Conservation (phyloP, 2,113 vertebrate species). For the Neogale vison region DNA sequence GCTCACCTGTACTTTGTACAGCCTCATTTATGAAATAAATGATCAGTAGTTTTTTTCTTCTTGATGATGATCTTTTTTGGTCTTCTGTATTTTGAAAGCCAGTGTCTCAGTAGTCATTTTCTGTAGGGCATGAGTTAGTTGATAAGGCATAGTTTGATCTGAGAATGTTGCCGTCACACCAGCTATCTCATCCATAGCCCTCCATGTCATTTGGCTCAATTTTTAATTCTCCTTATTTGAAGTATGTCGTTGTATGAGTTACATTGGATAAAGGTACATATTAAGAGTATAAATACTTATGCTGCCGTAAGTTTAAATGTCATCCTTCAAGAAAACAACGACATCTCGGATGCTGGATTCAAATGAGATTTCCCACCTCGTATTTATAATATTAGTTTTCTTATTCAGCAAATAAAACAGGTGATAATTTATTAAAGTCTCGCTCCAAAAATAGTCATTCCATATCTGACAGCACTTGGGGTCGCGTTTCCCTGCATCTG, state of each 20-base stretch:
- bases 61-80: not conserved
- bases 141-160: not conserved
- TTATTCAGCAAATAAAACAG: conserved; percentile 27
- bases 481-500: not conserved
- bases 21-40: not conserved
- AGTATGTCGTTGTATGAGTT: not conserved
- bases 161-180: not conserved
- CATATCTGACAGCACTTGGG: not conserved
- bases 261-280: not conserved
- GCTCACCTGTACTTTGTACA: not conserved
- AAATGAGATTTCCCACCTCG: not conserved
- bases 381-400: not conserved
- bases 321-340: not conserved
- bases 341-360: not conserved
- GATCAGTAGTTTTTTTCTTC: not conserved
- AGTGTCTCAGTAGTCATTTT: not conserved
- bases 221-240: not conserved
- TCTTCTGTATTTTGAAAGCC: conserved; percentile 16
- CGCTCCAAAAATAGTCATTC: not conserved
- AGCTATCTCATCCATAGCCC: not conserved
- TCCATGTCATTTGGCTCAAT: not conserved
- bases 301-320: conserved; percentile 14
- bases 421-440: conserved; percentile 41
- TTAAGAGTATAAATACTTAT: not conserved
- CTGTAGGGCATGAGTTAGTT: not conserved